Evolutionary conservation across 1,140 invertebrate species (phyloP).

Genomic region (Lepeophtheirus salmonis): DNA sequence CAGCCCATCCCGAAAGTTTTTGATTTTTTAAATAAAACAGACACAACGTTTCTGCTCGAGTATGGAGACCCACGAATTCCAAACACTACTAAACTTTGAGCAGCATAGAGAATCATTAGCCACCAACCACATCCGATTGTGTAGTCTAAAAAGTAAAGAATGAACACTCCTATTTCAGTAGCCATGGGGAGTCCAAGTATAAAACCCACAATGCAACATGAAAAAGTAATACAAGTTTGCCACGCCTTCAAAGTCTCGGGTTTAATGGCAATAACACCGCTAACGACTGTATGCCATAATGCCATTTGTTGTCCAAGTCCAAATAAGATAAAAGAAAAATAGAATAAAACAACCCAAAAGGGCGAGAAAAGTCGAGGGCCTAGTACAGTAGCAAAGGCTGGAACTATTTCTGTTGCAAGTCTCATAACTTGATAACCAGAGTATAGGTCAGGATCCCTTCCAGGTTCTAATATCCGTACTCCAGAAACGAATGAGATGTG

Average conservation of each 20-base stretch:
- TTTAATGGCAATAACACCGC: slow-evolving; percentile 52
- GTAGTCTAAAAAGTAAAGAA: slow-evolving; percentile 66
- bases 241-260: slow-evolving; percentile 45
- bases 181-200: slow-evolving; percentile 66
- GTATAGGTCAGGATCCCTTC: slow-evolving; percentile 32
- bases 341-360: slow-evolving; percentile 69
- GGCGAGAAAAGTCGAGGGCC: slow-evolving; percentile 40
- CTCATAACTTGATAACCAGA: slow-evolving; percentile 42
- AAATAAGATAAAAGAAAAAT: slow-evolving; percentile 61
- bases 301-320: slow-evolving; percentile 62
- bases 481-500: slow-evolving; percentile 51
- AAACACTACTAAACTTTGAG: slow-evolving; percentile 34
- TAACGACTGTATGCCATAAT: slow-evolving; percentile 56
- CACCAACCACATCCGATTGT: slow-evolving; percentile 63
- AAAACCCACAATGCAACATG: slow-evolving; percentile 60
- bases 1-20: slow-evolving; percentile 31
- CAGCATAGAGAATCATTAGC: slow-evolving; percentile 53
- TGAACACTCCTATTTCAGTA: slow-evolving; percentile 66
- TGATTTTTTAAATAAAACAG: slow-evolving; percentile 33
- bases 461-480: slow-evolving; percentile 39
- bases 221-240: slow-evolving; percentile 66
- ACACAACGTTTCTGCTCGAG: slow-evolving; percentile 56
- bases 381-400: slow-evolving; percentile 52
- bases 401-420: slow-evolving; percentile 62
- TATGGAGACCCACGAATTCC: slow-evolving; percentile 42